phyloP scores from a whole-genome alignment of 2,888 invertebrate species.

The Pheosia gnoma region DNA sequence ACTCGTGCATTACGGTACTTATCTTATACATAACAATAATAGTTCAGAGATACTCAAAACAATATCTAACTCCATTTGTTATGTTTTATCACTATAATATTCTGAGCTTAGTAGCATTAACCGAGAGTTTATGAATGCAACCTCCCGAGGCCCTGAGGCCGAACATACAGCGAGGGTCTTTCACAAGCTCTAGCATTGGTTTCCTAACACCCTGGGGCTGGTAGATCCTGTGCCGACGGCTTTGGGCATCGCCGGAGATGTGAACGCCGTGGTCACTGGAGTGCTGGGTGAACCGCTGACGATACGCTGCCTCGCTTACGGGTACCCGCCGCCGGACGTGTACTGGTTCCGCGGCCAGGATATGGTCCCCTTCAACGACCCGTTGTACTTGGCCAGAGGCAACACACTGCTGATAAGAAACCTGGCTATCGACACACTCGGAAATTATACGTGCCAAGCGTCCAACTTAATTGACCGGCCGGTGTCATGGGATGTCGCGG shows the following conservation, averaged over 20 bases:
- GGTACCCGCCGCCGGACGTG: conserved; percentile 90
- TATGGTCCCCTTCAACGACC: conserved; percentile 89
- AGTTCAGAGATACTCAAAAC: conserved; percentile 41
- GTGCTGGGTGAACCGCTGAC: conserved; percentile 88
- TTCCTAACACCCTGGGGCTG: conserved; percentile 54
- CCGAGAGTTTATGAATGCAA: conserved; percentile 59
- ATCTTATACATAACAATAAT: neutral
- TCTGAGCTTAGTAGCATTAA: conserved; percentile 57
- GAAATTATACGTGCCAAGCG: conserved; percentile 94
- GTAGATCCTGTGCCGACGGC: conserved; percentile 84
- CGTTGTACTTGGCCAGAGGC: conserved; percentile 89
- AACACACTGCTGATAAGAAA: conserved; percentile 89
- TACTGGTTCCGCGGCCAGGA: conserved; percentile 93
- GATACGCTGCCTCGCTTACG: conserved; percentile 92
- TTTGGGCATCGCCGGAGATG: conserved; percentile 88
- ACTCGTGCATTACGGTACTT: too few relatives aligned
- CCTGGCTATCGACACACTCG: conserved; percentile 89
- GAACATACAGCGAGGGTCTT: conserved; percentile 30
- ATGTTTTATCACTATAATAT: conserved; percentile 46
- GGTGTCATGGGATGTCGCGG: conserved; percentile 89
- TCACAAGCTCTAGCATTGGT: conserved; percentile 45
- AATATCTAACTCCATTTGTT: conserved; percentile 50
- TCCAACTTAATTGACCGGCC: conserved; percentile 92
- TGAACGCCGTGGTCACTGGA: conserved; percentile 86
- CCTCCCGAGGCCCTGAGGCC: conserved; percentile 13